These are phyloP conservation scores for Caenorhabditis uteleia DNA, from an alignment of 2,888 invertebrate species.

Conservation along the genomic window DNA sequence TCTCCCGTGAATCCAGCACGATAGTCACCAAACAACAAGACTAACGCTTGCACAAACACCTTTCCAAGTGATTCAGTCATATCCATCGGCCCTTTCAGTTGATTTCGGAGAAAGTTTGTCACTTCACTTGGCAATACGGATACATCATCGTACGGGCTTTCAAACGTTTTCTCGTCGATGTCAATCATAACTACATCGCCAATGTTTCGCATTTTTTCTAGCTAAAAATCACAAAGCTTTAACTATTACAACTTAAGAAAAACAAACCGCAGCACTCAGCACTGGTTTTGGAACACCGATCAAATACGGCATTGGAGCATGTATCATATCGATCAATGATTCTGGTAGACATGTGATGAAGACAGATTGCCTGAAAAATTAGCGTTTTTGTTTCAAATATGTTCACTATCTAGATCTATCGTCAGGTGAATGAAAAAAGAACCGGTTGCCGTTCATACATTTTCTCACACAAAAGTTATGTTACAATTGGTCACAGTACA, in stretches of 20 bases:
- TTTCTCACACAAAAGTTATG: not conserved
- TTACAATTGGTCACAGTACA: not conserved
- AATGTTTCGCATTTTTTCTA: conserved; percentile 75
- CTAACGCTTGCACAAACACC: conserved; percentile 88
- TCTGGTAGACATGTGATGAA: conserved; percentile 53
- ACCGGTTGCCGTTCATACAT: not conserved
- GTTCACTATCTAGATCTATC: too few relatives aligned
- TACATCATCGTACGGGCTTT: conserved; percentile 87
- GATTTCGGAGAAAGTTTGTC: conserved; percentile 80
- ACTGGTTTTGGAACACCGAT: conserved; percentile 90
- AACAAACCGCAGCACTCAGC: conserved; percentile 72
- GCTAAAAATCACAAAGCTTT: not conserved
- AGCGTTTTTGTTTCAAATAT: not conserved
- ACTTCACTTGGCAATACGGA: conserved; percentile 81
- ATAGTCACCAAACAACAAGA: conserved; percentile 91
- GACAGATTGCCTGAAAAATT: conserved; percentile 49
- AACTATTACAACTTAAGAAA: too few relatives aligned
- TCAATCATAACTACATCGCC: conserved; percentile 93
- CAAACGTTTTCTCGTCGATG: conserved; percentile 86
- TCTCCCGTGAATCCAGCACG: conserved; percentile 71
- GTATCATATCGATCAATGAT: conserved; percentile 56
- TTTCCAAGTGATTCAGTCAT: conserved; percentile 88
- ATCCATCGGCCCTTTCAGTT: conserved; percentile 80
- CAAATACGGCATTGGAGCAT: conserved; percentile 95
- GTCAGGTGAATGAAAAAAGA: conserved; percentile 1